Evolutionary conservation across 2,797 vertebrate species (phyloP).

Genomic region (Sylvilagus floridanus): DNA sequence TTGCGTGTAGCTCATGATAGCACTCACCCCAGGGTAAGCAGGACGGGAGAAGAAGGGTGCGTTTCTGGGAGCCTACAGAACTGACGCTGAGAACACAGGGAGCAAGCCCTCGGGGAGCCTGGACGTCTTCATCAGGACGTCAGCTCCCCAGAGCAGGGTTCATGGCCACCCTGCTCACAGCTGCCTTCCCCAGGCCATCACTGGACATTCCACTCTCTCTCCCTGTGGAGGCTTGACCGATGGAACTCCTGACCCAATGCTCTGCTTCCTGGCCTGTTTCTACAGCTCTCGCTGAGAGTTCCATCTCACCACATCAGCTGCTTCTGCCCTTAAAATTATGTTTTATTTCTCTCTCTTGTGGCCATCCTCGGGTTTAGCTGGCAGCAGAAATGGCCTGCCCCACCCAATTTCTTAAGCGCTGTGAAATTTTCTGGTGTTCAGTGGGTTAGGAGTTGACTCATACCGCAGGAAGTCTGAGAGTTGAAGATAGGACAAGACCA

Average conservation of each 20-base stretch:
- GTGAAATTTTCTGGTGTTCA: neutral
- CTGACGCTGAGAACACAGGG: neutral
- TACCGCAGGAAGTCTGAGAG: constrained; percentile 49
- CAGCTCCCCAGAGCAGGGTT: neutral
- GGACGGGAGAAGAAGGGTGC: neutral
- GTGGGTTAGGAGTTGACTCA: constrained; percentile 51
- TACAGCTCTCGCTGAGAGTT: neutral
- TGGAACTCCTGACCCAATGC: neutral
- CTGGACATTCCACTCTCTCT: neutral
- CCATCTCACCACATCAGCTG: neutral
- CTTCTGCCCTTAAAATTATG: neutral
- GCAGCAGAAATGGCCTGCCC: neutral
- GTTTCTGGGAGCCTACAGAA: neutral
- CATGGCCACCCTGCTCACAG: neutral
- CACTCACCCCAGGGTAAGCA: neutral
- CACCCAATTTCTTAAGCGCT: neutral
- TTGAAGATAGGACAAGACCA: constrained; percentile 31
- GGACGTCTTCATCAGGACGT: neutral
- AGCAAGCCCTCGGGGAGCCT: neutral
- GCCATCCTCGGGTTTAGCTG: neutral
- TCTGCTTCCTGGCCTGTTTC: neutral
- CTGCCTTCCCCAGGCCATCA: neutral
- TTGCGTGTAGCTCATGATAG: neutral
- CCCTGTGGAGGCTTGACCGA: neutral
- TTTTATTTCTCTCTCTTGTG: neutral